phyloP scores from a whole-genome alignment of 2,888 invertebrate genomes.

The Spodoptera picta region DNA sequence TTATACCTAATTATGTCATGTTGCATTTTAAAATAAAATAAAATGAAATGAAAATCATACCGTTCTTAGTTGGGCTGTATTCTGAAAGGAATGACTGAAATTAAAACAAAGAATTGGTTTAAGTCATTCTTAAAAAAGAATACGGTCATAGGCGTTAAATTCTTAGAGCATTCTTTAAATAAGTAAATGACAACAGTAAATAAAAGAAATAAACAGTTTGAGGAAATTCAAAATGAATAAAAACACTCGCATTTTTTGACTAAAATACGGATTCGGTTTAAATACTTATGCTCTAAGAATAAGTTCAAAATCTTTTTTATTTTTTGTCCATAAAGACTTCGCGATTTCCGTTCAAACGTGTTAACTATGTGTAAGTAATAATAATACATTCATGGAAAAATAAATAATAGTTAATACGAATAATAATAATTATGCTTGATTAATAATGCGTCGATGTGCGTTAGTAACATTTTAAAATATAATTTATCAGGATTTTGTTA shows the following conservation, averaged over 20 bases:
- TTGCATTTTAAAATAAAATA: slow-evolving; percentile 22
- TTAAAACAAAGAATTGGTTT: neutral
- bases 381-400: slow-evolving; percentile 16
- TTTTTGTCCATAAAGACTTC: slow-evolving; percentile 33
- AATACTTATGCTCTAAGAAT: slow-evolving; percentile 13
- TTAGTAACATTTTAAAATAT: slow-evolving; percentile 2
- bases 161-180: slow-evolving; percentile 8
- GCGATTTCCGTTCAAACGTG: slow-evolving; percentile 34
- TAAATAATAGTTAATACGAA: slow-evolving; percentile 21
- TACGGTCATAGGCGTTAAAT: slow-evolving; percentile 1
- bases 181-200: no score
- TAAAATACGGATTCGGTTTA: no score
- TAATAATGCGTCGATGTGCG: slow-evolving; percentile 27
- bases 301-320: neutral
- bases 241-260: no score
- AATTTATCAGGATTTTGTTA: neutral
- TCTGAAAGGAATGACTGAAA: neutral
- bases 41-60: slow-evolving; percentile 3
- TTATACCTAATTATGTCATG: slow-evolving; percentile 42
- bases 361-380: slow-evolving; percentile 42
- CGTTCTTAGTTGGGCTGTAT: slow-evolving; percentile 11
- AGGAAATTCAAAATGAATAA: no score
- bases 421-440: slow-evolving; percentile 27
- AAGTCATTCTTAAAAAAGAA: neutral
- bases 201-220: no score